Evolutionary conservation across 2,888 invertebrate genomes (phyloP), one percentile per base, ranked within the genome.

Genomic region (Catocala fraxini): DNA sequence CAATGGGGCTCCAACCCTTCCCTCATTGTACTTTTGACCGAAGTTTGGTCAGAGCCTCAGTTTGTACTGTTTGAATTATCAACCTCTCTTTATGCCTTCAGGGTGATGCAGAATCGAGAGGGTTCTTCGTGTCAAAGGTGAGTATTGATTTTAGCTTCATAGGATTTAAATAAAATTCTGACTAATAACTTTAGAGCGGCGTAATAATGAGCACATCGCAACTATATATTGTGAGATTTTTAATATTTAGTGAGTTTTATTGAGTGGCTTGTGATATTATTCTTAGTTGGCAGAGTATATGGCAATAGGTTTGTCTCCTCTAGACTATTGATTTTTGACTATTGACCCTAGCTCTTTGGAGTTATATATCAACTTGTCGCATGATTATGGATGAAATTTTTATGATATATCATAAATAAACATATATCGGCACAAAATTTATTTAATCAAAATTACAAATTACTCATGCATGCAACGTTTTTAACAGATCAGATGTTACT

Each of bases 1-100:
- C 71, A 79, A 81, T 75, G 68, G 72, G 68, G 70, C 64, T 70
- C 63, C 74, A 80, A 83, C 80, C 78, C 80, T 82, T 86, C 75
- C 66, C 62, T 46, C 55, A 65, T 71, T 73, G 67, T 78, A 73
- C 79, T 75, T 79, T 79, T 77, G 69, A 63, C 58, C 62, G 56
- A 65, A 74, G 51, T 74, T 71, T 58, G 54, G 49, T 33, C 43
- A 42, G 39, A 49, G 15, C 42, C 48, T 56, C 49, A 61, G 54
- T 67, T 69, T 64, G 62, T 56, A 60, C 46, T 34, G 56, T 64
- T 63, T 59, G 58, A 67, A 71, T 69, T 75, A 71, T 60, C 48
- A 58, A 56, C 51, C 34, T 62, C 71, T 74, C 61, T 67, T 65
- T 71, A 61, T 56, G 67, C 77, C 77, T 62, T 12, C 39, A 15